Percentiles rank a stretch among this genome's conserved stretches.
Evolutionary conservation across 2,797 vertebrate genomes (phyloP).

Genomic region (Coregonus sp.): DNA sequence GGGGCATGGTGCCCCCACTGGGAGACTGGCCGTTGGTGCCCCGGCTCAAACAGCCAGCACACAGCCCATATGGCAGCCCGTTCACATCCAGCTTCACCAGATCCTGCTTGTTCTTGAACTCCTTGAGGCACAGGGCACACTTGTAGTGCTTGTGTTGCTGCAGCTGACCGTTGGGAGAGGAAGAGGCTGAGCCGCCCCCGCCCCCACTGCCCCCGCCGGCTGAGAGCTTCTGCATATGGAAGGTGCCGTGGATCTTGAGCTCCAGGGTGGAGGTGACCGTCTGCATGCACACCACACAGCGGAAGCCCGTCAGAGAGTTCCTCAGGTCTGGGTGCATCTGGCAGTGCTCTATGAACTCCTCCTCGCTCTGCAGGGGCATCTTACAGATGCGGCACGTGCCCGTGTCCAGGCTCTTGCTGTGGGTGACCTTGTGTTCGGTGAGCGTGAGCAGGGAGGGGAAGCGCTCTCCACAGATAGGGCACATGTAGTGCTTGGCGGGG

Average conservation of each 20-base stretch:
- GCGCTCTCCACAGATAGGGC: conserved; percentile 97
- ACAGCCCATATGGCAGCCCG: conserved; percentile 94
- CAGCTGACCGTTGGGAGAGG: conserved; percentile 75
- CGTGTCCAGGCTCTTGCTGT: conserved; percentile 98
- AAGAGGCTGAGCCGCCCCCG: conserved; percentile 83
- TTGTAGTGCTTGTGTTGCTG: conserved; percentile 87
- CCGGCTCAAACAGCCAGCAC: conserved; percentile 90
- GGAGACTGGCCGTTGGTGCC: conserved; percentile 88
- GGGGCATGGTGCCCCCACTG: conserved; percentile 72
- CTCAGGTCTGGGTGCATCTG: conserved; percentile 98
- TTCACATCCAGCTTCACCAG: conserved; percentile 98
- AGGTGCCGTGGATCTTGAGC: conserved; percentile 98
- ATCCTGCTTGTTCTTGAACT: conserved; percentile 95
- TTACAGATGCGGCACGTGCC: conserved; percentile 99
- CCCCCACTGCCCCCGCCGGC: conserved; percentile 54
- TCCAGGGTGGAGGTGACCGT: conserved; percentile 98
- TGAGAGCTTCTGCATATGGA: conserved; percentile 96
- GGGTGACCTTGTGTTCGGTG: conserved; percentile 98
- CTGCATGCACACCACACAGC: conserved; percentile 99
- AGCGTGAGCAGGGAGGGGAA: conserved; percentile 98
- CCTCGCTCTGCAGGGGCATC: conserved; percentile 95
- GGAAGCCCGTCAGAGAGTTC: conserved; percentile 98
- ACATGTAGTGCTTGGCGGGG: conserved; percentile 99
- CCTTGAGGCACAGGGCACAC: conserved; percentile 96
- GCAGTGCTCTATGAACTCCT: conserved; percentile 99